These are phyloP conservation scores for Micrastur ruficollis DNA, from an alignment of 2,797 vertebrate species.

Conservation along the genomic window DNA sequence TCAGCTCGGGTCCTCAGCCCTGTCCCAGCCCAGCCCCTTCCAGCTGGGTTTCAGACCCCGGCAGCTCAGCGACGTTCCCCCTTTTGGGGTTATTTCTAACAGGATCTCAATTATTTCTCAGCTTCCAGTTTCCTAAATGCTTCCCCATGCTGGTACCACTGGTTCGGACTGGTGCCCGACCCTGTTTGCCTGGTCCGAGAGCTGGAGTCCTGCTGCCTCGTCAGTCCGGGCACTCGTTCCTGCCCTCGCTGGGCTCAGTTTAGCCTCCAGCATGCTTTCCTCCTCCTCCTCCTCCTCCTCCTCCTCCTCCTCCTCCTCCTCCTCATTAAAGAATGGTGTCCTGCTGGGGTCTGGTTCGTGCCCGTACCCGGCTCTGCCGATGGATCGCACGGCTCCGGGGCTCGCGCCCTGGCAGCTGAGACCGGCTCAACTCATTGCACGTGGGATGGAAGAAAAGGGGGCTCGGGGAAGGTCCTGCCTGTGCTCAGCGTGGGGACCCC, in stretches of 20 bases:
- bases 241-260: background rate
- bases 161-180: background rate
- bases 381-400: background rate
- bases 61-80: rapidly evolving
- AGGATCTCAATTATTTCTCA: background rate
- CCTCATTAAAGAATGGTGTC: rapidly evolving
- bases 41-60: background rate
- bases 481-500: background rate
- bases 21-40: background rate
- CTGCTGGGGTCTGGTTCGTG: background rate
- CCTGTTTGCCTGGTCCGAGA: background rate
- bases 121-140: background rate
- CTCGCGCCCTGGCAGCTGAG: rapidly evolving
- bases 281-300: background rate
- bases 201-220: background rate
- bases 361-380: background rate
- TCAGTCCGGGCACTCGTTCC: rapidly evolving
- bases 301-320: no score
- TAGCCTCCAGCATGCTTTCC: rapidly evolving
- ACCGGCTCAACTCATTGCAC: rapidly evolving
- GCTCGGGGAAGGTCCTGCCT: background rate
- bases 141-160: background rate
- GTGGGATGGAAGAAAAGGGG: background rate
- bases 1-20: background rate
- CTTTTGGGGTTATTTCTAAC: background rate